Evolutionary conservation across 2,113 vertebrate species (phyloP).

Genomic region (Potamarius usumacintae): DNA sequence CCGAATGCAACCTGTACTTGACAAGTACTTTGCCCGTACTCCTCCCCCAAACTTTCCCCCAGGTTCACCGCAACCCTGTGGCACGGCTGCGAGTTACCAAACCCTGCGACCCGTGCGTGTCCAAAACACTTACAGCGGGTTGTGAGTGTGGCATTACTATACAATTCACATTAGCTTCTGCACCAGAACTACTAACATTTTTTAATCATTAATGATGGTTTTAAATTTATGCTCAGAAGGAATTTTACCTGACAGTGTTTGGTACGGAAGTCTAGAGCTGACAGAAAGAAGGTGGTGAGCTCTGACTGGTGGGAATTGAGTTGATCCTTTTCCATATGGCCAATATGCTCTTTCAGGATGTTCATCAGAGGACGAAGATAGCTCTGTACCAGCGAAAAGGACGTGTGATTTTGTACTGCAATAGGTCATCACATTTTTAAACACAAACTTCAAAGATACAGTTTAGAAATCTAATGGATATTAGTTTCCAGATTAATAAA

Average conservation of each 20-base stretch:
- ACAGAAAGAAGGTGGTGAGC: constrained; percentile 87
- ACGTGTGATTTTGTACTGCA: neutral
- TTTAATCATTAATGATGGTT: neutral
- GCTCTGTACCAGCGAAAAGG: constrained; percentile 63
- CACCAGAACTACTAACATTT: neutral
- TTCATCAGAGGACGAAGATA: constrained; percentile 82
- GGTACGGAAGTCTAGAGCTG: constrained; percentile 84
- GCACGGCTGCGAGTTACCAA: too few species aligned
- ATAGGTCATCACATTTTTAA: neutral
- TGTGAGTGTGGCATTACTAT: too few species aligned
- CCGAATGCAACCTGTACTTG: too few species aligned
- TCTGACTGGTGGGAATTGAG: constrained; percentile 85
- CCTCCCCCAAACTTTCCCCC: too few species aligned
- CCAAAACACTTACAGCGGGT: too few species aligned
- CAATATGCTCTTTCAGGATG: constrained; percentile 86
- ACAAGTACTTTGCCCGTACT: too few species aligned
- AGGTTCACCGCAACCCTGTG: too few species aligned
- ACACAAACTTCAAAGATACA: neutral
- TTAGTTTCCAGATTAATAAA: too few species aligned
- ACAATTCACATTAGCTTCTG: neutral
- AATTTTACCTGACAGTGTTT: constrained; percentile 78
- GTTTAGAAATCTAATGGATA: too few species aligned
- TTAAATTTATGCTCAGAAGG: neutral
- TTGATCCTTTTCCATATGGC: constrained; percentile 82
- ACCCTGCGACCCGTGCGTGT: too few species aligned